Evolutionary conservation across 1,140 invertebrate genomes (phyloP).

Genomic region (Cephus cinctus): DNA sequence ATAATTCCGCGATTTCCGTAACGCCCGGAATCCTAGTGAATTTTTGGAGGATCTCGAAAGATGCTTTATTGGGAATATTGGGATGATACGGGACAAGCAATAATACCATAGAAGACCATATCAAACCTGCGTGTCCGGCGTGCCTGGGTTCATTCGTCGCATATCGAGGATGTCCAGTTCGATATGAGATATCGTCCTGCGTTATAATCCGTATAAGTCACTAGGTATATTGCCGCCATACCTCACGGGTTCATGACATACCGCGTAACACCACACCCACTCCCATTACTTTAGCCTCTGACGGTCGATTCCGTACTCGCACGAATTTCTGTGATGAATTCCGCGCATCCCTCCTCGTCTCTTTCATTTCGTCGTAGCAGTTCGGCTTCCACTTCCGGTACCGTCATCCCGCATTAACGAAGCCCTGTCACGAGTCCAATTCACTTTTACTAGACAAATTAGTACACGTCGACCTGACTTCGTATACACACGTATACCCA

Average conservation of each 20-base stretch:
- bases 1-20: too few species aligned
- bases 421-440: too few species aligned
- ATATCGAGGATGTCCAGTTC: constrained; percentile 52
- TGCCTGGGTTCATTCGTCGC: constrained; percentile 52
- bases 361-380: background rate
- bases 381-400: background rate
- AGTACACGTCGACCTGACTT: too few species aligned
- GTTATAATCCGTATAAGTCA: constrained; percentile 52
- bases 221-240: constrained; percentile 52
- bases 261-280: constrained; percentile 39
- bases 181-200: constrained; percentile 53
- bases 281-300: constrained; percentile 28
- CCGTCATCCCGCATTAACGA: too few species aligned
- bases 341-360: background rate
- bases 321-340: background rate
- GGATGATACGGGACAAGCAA: constrained; percentile 44
- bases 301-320: background rate
- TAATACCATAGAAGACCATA: constrained; percentile 44
- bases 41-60: too few species aligned
- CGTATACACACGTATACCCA: too few species aligned
- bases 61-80: constrained; percentile 42
- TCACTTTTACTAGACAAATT: too few species aligned
- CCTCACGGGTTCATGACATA: constrained; percentile 46
- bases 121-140: constrained; percentile 42
- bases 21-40: too few species aligned